phyloP scores from a whole-genome alignment of 2,888 invertebrate species.

The Drosophila borealis region DNA sequence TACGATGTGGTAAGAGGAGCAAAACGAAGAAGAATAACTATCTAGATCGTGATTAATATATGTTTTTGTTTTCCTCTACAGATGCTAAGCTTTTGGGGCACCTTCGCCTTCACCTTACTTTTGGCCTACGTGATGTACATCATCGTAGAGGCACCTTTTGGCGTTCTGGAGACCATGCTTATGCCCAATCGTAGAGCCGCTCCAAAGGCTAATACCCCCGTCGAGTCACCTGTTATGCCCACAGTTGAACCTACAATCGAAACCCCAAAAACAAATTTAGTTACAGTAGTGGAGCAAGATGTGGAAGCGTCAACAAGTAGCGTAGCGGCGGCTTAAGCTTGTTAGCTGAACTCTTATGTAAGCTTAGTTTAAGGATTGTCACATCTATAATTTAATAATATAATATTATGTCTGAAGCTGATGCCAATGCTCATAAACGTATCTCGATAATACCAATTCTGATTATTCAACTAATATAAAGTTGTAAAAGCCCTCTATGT shows the following conservation, averaged over 20 bases:
- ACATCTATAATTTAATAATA: not conserved
- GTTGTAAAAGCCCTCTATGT: no score
- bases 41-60: not conserved
- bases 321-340: not conserved
- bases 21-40: not conserved
- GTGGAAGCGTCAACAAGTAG: not conserved
- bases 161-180: not conserved
- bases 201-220: not conserved
- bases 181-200: not conserved
- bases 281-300: not conserved
- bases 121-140: conserved; percentile 7
- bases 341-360: not conserved
- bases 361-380: no score
- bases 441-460: no score
- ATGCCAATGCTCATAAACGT: no score
- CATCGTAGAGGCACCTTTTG: not conserved
- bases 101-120: conserved; percentile 1
- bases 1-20: conserved; percentile 1
- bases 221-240: not conserved
- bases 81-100: conserved; percentile 5
- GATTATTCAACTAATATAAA: no score
- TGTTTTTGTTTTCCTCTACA: not conserved
- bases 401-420: no score
- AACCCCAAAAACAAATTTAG: not conserved
- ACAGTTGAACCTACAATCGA: not conserved